Evolutionary conservation across 2,888 invertebrate genomes (phyloP).

Genomic region (Cabera pusaria): DNA sequence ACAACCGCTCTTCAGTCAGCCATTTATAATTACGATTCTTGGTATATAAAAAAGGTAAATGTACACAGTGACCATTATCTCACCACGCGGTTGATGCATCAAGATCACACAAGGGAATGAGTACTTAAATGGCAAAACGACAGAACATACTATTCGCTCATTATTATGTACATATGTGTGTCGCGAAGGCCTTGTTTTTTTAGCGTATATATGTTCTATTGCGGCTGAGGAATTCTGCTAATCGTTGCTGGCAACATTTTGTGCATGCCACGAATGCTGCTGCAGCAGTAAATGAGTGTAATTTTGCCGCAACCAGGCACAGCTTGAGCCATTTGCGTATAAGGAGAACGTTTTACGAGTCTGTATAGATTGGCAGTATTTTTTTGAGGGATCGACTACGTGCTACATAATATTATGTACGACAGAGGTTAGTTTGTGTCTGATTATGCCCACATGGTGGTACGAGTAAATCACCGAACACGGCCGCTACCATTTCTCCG

Average conservation of each 20-base stretch:
- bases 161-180: slow-evolving; percentile 35
- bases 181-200: slow-evolving; percentile 74
- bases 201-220: slow-evolving; percentile 71
- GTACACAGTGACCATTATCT: slow-evolving; percentile 40
- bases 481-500: slow-evolving; percentile 42
- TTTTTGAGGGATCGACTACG: too few species aligned
- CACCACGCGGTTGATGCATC: slow-evolving; percentile 47
- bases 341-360: not conserved
- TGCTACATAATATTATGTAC: too few species aligned
- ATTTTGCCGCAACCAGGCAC: slow-evolving; percentile 66
- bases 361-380: too few species aligned
- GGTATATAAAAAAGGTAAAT: slow-evolving; percentile 24
- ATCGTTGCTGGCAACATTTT: slow-evolving; percentile 75
- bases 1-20: slow-evolving; percentile 18
- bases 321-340: slow-evolving; percentile 31
- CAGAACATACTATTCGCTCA: slow-evolving; percentile 52
- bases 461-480: slow-evolving; percentile 67
- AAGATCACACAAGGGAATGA: slow-evolving; percentile 38
- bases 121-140: slow-evolving; percentile 65
- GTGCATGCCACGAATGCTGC: slow-evolving; percentile 66
- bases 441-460: slow-evolving; percentile 32
- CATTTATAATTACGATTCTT: slow-evolving; percentile 32
- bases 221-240: slow-evolving; percentile 75
- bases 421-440: too few species aligned
- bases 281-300: slow-evolving; percentile 70